Evolutionary conservation across 2,888 invertebrate species (phyloP), one percentile per base, ranked within the genome.

Genomic region (Drosophila fulvimacula): DNA sequence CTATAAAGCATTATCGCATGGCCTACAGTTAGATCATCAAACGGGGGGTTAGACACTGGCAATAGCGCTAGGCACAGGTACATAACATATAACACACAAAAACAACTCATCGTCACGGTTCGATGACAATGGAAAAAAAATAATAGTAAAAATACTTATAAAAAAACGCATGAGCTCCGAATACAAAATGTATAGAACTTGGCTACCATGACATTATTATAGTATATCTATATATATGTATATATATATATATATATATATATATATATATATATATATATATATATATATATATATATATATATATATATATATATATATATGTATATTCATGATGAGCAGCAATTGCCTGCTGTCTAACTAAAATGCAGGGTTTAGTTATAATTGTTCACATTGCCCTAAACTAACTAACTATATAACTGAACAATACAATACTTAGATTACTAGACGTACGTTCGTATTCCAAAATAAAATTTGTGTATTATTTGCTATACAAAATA

Each of bases 1-100:
- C 73, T 78, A 70, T 85, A 82, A 81, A 86, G 83, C 73, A 86
- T 84, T 84, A 84, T 86, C 86, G 81, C 84, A 83, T 83, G 84
- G 83, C 76, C 74, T 76, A 83, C 77, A 86, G 86, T 86, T 86
- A 84, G 84, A 84, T 86, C 86, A 86, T 83, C 81, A 76, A 56
- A 66, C 79, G 75, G 73, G 79, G 86, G 84, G 81, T 81, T 79
- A 69, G 59, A 49, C 49, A 59, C 53, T 42, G 34, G 38, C 11
- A 34, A 5, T 65, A 56, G 63, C 58, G 66, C 55, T 48, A 51
- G 64, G 63, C 52, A 86, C 76, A 86, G 83, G 83, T 83, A 86
- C 86, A 81, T 81, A 80, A 58, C 53, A 63, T 32, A 53, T 42
- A 46, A 55, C 44, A 55, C 63, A 53, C 61, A 67, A 73, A 73